Evolutionary conservation across 92 coral and sea anemone genomes (phyloP), one percentile per base, ranked within the genome.

Genomic region (Parazoanthus swiftii): DNA sequence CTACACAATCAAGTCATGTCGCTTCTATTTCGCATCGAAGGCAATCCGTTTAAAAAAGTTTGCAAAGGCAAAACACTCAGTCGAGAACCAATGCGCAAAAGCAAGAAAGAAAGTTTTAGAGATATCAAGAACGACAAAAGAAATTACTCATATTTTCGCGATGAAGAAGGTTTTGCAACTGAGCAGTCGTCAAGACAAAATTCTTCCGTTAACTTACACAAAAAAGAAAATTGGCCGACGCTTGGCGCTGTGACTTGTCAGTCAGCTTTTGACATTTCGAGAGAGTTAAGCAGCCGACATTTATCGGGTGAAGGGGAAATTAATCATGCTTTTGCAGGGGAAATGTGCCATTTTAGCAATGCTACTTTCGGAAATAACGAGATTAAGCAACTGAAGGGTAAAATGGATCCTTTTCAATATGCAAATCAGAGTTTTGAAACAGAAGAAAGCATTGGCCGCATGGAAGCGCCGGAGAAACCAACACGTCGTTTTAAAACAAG

Each of bases 31-130:
- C 86, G 76, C 33, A 82, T 38, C 18, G 86, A 82, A 36, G 56
- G 76, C 18, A 82, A 82, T 37, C 86, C 86, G 18, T 82, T 82
- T 37, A 38, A 39, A 14, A 82, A 82, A 25, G 86, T 82, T 21
- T 63, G 58, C 66, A 82, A 82, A 66, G 86, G 86, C 16, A 82
- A 82, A 66, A 66, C 76, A 26, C 74, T 65, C 50, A 44, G 36
- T 37, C 76, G 33, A 42, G 51, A 59, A 35, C 86, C 74, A 63
- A 16, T 20, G 16, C 46, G 33, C 37, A 39, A 37, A 26, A 63
- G 50, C 21, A 66, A 38, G 20, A 82, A 63, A 23, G 86, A 82
- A 43, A 39, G 21, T 23, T 65, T 82, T 42, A 39, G 54, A 23
- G 39, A 42, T 39, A 38, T n/a, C 20, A 81, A 56, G 15, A 63